phyloP scores from a whole-genome alignment of 2,888 invertebrate genomes.

The Tetheella fluctuosa region DNA sequence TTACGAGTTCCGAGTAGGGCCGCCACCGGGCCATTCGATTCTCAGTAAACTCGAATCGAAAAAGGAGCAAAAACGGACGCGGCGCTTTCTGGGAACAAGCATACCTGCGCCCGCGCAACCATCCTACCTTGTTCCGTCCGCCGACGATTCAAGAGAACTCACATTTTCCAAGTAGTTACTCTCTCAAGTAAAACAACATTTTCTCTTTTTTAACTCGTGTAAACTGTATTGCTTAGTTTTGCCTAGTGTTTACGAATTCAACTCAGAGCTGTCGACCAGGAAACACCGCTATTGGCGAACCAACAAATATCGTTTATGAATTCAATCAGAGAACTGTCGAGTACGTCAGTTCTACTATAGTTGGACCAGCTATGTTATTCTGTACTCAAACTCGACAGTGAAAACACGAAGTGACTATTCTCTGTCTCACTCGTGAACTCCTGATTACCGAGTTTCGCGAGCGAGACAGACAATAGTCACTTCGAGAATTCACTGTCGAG shows the following conservation, averaged over 20 bases:
- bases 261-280: constrained; percentile 13
- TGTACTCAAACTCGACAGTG: too few species aligned
- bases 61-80: constrained; percentile 81
- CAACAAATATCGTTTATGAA: constrained; percentile 8
- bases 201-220: constrained; percentile 42
- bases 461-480: too few species aligned
- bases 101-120: constrained; percentile 77
- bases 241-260: constrained; percentile 23
- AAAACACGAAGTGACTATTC: too few species aligned
- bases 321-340: background rate
- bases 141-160: constrained; percentile 61
- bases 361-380: too few species aligned
- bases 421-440: too few species aligned
- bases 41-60: constrained; percentile 82
- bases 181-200: constrained; percentile 40
- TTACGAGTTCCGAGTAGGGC: constrained; percentile 82
- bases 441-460: too few species aligned
- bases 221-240: constrained; percentile 22
- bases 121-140: constrained; percentile 69
- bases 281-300: background rate
- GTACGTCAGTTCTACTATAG: background rate
- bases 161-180: constrained; percentile 67
- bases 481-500: too few species aligned
- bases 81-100: constrained; percentile 78
- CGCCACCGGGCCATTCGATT: constrained; percentile 82